Percentiles rank a stretch among this genome's conserved stretches.
phyloP scores from a whole-genome alignment of 2,888 invertebrate species.

The Lymantria dispar region DNA sequence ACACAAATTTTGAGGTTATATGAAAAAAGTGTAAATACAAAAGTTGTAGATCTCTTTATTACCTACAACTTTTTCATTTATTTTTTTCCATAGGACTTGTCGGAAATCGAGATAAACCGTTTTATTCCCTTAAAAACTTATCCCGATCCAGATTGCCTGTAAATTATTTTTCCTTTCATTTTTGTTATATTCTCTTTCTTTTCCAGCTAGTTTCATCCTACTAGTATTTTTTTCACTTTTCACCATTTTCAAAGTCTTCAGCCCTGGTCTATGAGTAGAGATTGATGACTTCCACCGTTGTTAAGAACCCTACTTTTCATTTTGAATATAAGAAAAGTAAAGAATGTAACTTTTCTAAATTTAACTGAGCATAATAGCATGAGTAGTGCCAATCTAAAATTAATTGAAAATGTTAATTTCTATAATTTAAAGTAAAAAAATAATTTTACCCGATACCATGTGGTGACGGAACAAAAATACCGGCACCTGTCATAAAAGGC shows the following conservation, averaged over 20 bases:
- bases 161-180: constrained; percentile 12
- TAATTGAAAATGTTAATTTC: too few species aligned
- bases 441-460: too few species aligned
- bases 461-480: too few species aligned
- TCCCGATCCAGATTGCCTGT: constrained; percentile 9
- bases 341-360: too few species aligned
- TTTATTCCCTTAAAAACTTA: constrained; percentile 8
- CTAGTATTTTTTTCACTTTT: constrained; percentile 4
- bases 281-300: too few species aligned
- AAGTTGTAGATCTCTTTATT: constrained; percentile 8
- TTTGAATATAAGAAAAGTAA: too few species aligned
- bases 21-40: constrained; percentile 9
- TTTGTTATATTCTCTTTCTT: constrained; percentile 10
- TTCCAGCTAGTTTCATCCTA: constrained; percentile 11
- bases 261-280: neutral
- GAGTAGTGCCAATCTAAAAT: too few species aligned
- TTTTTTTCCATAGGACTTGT: constrained; percentile 7
- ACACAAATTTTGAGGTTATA: constrained; percentile 9
- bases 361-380: too few species aligned
- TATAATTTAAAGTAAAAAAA: too few species aligned
- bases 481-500: too few species aligned
- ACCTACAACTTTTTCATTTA: constrained; percentile 8
- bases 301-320: too few species aligned
- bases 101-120: constrained; percentile 10
- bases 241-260: constrained; percentile 1